A percentile compares a stretch with the other conserved stretches of the same genome.
phyloP scores from a whole-genome alignment of 2,797 vertebrate genomes.

The Masticophis lateralis region DNA sequence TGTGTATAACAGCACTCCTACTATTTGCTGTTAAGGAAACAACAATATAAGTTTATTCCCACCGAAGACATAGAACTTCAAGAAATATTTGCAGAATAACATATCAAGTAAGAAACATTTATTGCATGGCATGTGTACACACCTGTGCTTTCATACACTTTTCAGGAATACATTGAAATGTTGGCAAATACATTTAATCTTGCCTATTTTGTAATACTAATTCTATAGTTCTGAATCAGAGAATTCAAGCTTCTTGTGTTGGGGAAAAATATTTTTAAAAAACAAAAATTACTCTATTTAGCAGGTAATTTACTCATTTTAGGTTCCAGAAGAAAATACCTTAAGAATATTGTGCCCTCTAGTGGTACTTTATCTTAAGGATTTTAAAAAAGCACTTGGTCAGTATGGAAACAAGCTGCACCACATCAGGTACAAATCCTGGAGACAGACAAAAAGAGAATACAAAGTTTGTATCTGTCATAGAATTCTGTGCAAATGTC shows the following conservation, averaged over 20 bases:
- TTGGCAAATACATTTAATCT: not conserved
- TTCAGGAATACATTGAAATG: not conserved
- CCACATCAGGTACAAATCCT: not conserved
- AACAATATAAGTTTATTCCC: not conserved
- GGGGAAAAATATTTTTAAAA: not conserved
- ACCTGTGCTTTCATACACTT: not conserved
- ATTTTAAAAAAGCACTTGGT: slow-evolving; percentile 38
- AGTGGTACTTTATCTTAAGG: slow-evolving; percentile 67
- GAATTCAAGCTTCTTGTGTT: fast-evolving
- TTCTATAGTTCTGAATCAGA: not conserved
- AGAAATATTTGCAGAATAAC: not conserved
- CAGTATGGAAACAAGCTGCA: not conserved
- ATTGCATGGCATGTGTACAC: not conserved
- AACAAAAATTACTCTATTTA: not conserved
- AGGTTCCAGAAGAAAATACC: slow-evolving; percentile 48
- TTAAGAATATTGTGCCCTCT: slow-evolving; percentile 77
- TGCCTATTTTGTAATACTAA: not conserved
- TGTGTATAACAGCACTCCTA: not conserved
- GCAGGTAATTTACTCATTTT: slow-evolving; percentile 1
- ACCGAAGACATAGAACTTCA: not conserved
- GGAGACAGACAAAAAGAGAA: not conserved
- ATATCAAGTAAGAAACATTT: not conserved
- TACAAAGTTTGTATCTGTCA: not conserved
- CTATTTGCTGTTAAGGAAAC: not conserved
- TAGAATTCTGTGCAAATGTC: not conserved